Evolutionary conservation across 2,888 invertebrate genomes (phyloP), one percentile per base, ranked within the genome.

Genomic region (Heliconius charithonia): DNA sequence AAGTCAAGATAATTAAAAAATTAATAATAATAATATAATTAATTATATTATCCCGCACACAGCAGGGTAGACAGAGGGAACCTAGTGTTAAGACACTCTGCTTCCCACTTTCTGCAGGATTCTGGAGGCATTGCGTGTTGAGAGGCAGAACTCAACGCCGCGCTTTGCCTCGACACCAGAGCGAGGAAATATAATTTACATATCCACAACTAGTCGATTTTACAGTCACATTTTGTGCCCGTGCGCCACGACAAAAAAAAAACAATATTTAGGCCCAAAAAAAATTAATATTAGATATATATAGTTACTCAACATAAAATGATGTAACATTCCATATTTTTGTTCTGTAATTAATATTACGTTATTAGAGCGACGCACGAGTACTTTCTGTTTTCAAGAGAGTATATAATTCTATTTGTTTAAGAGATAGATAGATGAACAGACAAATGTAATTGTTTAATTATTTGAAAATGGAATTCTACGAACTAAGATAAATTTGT

Each of bases 391-490:
- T 56, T 56, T 9, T 51, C 4, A 22, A 56, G 27, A 27, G 12
- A 6, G 32, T 71, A 56, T 32, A 71, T 71, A n/a, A n/a, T 56
- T 32, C 32, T 29, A 72, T 29, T 59, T 72, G 59, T n/a, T 72
- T 59, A 72, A 59, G 16, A 72, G 29, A 56, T 51, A 72, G 29
- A 56, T 51, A 29, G 7, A 72, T 3, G 32, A 7, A 16, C 25
- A 37, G 51, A 56, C 27, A 56, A 19, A 59, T 29, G n/a, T 62
- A 37, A 67, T 66, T 77, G 29, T 73, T 74, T 76, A 73, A 56
- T 78, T 78, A 78, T 62, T 62, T 74, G 78, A 80, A 78, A 80
- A 78, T 67, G 74, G 73, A 41, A 41, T 25, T 62, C 75, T 78
- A 62, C 25, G 71, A 75, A 73, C 41, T 63, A 19, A 76, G 80